phyloP scores from a whole-genome alignment of 1,140 invertebrate genomes.

The Bombus soroeensis region DNA sequence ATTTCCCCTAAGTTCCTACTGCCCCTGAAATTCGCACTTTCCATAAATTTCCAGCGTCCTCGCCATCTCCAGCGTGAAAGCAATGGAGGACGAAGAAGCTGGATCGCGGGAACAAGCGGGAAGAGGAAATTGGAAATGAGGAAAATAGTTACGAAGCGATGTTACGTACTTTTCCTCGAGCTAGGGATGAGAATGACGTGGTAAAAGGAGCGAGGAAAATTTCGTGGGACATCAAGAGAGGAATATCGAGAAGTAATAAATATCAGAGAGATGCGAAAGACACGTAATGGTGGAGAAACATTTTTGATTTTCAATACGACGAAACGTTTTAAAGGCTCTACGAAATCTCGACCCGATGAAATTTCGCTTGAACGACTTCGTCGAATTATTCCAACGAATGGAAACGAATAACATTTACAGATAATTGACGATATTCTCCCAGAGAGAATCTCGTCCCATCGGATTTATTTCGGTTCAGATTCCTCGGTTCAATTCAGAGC shows the following conservation, averaged over 20 bases:
- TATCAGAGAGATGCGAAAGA: not conserved
- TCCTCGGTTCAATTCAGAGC: not conserved
- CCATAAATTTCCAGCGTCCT: slow-evolving; percentile 43
- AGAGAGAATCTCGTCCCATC: not conserved
- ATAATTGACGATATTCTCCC: not conserved
- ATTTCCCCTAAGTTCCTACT: not conserved
- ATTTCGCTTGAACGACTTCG: not conserved
- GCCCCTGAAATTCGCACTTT: slow-evolving; percentile 25
- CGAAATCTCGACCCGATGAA: slow-evolving; percentile 1
- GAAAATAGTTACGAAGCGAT: slow-evolving; percentile 36
- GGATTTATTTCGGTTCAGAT: not conserved
- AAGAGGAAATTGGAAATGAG: slow-evolving; percentile 42
- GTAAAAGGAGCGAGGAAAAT: slow-evolving; percentile 18
- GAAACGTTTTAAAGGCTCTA: not conserved
- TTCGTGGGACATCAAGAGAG: not conserved
- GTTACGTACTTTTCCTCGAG: slow-evolving; percentile 2
- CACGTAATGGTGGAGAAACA: not conserved
- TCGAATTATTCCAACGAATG: not conserved
- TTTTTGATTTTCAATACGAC: not conserved
- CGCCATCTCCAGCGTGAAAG: not conserved
- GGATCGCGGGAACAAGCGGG: not conserved
- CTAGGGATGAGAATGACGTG: slow-evolving; percentile 11
- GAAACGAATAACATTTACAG: not conserved
- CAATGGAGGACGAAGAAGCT: not conserved
- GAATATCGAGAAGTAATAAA: not conserved